Percentiles rank a stretch among this genome's conserved stretches.
Evolutionary conservation across 2,113 vertebrate species (phyloP).

Genomic region (Cyprinodon variegatus): DNA sequence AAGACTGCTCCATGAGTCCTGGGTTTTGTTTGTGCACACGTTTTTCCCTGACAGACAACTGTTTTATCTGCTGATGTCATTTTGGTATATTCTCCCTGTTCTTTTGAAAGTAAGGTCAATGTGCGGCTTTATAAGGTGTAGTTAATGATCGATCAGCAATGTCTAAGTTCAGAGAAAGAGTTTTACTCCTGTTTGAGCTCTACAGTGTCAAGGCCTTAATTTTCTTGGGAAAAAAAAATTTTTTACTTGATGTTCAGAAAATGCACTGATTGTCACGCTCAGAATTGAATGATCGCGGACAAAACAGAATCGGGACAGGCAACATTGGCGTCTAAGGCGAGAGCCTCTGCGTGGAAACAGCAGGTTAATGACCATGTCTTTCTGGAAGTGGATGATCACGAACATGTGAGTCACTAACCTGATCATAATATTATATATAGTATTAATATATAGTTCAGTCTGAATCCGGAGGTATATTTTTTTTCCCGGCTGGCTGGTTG

Average conservation of each 20-base stretch:
- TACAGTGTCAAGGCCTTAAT: conserved; percentile 5
- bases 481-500: too few relatives aligned
- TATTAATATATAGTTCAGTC: too few relatives aligned
- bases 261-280: background rate
- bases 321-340: too few relatives aligned
- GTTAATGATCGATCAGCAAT: conserved; percentile 21
- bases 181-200: conserved; percentile 5
- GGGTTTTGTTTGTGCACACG: background rate
- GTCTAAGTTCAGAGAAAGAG: conserved; percentile 3
- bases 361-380: too few relatives aligned
- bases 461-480: too few relatives aligned
- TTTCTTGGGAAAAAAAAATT: background rate
- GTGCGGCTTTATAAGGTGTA: conserved; percentile 10
- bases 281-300: too few relatives aligned
- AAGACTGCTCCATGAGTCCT: conserved; percentile 18
- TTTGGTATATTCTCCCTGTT: background rate
- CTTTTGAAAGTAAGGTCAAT: background rate
- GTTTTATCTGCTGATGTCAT: background rate
- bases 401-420: too few relatives aligned
- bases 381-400: too few relatives aligned
- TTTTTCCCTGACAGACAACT: background rate
- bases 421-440: too few relatives aligned
- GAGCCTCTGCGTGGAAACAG: too few relatives aligned
- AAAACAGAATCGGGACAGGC: too few relatives aligned
- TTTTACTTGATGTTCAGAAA: conserved; percentile 10